Evolutionary conservation across 23 tunicate genomes (phyloP).

Genomic region (Diplosoma virens): DNA sequence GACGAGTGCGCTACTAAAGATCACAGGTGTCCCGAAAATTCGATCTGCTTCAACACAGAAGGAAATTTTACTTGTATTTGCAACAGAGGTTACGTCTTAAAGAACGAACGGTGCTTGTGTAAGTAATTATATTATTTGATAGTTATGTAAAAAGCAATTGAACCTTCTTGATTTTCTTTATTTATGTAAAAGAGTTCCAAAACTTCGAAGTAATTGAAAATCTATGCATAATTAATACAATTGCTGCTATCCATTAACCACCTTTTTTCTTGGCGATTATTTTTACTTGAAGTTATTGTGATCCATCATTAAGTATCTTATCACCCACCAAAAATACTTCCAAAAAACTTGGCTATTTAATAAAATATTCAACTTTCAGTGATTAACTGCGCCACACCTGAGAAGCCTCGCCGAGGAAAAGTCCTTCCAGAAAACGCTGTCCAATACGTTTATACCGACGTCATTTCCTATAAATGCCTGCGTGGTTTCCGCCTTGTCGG

Average conservation of each 20-base stretch:
- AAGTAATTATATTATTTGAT: background rate
- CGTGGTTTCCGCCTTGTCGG: conserved; percentile 40
- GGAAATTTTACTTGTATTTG: conserved; percentile 67
- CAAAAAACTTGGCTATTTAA: no score
- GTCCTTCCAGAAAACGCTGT: background rate
- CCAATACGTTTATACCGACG: conserved; percentile 13
- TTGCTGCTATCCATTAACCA: no score
- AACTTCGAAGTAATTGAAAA: no score
- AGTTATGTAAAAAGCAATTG: background rate
- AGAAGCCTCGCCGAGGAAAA: background rate
- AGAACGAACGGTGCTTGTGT: conserved; percentile 19
- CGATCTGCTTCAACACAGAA: conserved; percentile 51
- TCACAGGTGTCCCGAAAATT: conserved; percentile 45
- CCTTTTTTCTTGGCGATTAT: no score
- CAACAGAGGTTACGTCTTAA: conserved; percentile 55
- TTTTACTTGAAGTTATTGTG: no score
- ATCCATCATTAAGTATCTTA: no score
- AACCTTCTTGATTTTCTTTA: no score
- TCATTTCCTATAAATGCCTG: conserved; percentile 19
- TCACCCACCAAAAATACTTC: no score
- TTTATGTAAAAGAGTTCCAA: no score
- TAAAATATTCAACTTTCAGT: conserved; percentile 7
- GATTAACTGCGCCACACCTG: conserved; percentile 29
- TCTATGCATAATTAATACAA: no score
- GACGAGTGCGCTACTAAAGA: conserved; percentile 57